phyloP scores from a whole-genome alignment of 2,797 vertebrate species.

The Pseudopleuronectes americanus region DNA sequence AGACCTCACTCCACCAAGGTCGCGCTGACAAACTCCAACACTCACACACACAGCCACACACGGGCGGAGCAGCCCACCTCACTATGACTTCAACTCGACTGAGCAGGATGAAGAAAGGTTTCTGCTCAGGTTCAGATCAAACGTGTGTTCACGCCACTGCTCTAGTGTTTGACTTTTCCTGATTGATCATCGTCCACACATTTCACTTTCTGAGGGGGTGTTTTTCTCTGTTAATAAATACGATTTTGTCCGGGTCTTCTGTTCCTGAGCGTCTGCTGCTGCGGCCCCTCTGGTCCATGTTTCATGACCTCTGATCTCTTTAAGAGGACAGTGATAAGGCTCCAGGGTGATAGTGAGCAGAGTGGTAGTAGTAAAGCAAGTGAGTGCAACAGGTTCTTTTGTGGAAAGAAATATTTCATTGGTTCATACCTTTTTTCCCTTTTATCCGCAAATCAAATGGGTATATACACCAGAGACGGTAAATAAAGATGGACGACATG shows the following conservation, averaged over 20 bases:
- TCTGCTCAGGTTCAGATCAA: conserved; percentile 2
- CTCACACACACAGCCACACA: neutral
- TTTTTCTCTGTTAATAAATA: neutral
- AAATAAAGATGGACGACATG: too few relatives aligned
- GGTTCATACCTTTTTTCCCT: too few relatives aligned
- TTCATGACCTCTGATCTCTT: conserved; percentile 23
- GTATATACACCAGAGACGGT: too few relatives aligned
- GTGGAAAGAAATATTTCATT: too few relatives aligned
- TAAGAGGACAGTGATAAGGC: conserved; percentile 5
- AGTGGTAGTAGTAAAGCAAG: too few relatives aligned
- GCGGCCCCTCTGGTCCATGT: conserved; percentile 8
- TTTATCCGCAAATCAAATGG: too few relatives aligned
- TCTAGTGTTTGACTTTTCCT: neutral
- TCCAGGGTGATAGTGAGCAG: neutral
- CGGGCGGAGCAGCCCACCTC: conserved; percentile 32
- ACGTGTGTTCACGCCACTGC: neutral
- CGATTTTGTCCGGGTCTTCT: neutral
- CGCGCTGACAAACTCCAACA: conserved; percentile 51
- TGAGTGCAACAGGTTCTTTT: too few relatives aligned
- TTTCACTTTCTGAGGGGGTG: neutral
- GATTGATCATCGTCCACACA: neutral
- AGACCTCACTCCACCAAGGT: conserved; percentile 61
- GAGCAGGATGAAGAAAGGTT: neutral
- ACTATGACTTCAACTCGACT: conserved; percentile 33
- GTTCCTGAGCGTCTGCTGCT: neutral